A percentile compares a stretch with the other conserved stretches of the same genome.
These are phyloP conservation scores for Drosophila mettleri DNA, from an alignment of 2,888 invertebrate genomes.

Conservation along the genomic window DNA sequence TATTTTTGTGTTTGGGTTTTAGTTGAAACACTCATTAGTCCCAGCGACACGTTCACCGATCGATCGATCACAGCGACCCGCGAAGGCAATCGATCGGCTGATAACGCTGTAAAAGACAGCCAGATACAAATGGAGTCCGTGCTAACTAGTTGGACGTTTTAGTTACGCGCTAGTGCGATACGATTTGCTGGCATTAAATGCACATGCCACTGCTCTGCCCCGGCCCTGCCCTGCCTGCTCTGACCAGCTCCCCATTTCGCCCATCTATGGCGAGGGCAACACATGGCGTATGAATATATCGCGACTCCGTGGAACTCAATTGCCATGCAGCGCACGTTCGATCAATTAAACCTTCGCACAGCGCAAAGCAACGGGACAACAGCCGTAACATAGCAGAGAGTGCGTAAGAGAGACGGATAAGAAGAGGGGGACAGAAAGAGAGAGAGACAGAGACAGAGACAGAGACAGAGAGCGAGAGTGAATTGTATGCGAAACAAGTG, in stretches of 20 bases:
- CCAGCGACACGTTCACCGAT: constrained; percentile 71
- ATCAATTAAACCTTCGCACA: constrained; percentile 76
- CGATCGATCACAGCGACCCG: constrained; percentile 59
- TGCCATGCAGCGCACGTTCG: constrained; percentile 74
- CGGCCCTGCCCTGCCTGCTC: not conserved
- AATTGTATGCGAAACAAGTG: constrained; percentile 34
- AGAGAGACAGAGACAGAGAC: constrained; percentile 1
- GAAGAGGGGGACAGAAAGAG: not conserved
- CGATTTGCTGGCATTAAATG: constrained; percentile 43
- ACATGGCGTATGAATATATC: constrained; percentile 9
- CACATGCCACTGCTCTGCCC: not conserved
- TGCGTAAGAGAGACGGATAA: not conserved
- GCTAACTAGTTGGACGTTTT: constrained; percentile 33
- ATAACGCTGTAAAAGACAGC: constrained; percentile 65
- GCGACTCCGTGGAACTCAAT: constrained; percentile 52
- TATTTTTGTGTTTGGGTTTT: constrained; percentile 26
- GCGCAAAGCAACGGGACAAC: constrained; percentile 44
- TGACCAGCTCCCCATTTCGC: not conserved
- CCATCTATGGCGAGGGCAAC: constrained; percentile 23
- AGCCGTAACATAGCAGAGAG: constrained; percentile 12
- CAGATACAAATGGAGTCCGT: constrained; percentile 32
- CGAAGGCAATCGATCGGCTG: constrained; percentile 74
- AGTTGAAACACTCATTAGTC: constrained; percentile 71
- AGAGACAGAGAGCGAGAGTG: constrained; percentile 1
- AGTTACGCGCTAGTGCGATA: constrained; percentile 9